phyloP scores from a whole-genome alignment of 2,888 invertebrate species.

The Clusia tigrina region DNA sequence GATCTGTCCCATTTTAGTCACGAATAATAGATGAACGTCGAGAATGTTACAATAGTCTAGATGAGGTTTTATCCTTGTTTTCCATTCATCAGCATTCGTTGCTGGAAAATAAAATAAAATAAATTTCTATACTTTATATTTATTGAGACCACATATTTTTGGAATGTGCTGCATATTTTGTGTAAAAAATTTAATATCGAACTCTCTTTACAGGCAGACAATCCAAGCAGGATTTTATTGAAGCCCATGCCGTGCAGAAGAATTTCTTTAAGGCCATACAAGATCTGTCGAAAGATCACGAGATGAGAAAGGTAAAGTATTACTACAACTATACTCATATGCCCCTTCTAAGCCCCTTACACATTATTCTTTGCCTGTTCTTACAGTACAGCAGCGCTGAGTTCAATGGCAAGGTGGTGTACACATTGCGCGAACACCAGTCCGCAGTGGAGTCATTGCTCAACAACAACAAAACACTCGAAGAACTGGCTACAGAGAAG shows the following conservation, averaged over 20 bases:
- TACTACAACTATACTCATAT: not conserved
- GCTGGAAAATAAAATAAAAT: too few relatives aligned
- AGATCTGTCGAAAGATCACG: constrained; percentile 58
- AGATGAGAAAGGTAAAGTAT: constrained; percentile 46
- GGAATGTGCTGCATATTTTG: not conserved
- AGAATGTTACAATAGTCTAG: too few relatives aligned
- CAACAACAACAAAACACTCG: constrained; percentile 41
- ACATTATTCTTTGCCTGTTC: not conserved
- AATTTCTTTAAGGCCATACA: constrained; percentile 53
- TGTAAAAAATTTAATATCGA: not conserved
- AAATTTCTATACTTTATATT: too few relatives aligned
- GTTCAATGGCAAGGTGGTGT: constrained; percentile 67
- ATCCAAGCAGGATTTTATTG: constrained; percentile 33
- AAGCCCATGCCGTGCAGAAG: constrained; percentile 42
- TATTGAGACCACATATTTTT: too few relatives aligned
- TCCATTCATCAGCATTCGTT: too few relatives aligned
- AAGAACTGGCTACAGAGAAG: constrained; percentile 57
- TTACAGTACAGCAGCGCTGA: constrained; percentile 45
- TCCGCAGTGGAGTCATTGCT: constrained; percentile 59
- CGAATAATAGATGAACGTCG: too few relatives aligned
- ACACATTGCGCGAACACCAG: constrained; percentile 68
- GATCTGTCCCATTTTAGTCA: too few relatives aligned
- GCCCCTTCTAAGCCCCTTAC: not conserved
- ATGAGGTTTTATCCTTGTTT: too few relatives aligned
- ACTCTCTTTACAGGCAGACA: constrained; percentile 39